A percentile compares a stretch with the other conserved stretches of the same genome.
These are phyloP conservation scores for Sylvia borin DNA, from an alignment of 2,797 vertebrate genomes.

Conservation along the genomic window DNA sequence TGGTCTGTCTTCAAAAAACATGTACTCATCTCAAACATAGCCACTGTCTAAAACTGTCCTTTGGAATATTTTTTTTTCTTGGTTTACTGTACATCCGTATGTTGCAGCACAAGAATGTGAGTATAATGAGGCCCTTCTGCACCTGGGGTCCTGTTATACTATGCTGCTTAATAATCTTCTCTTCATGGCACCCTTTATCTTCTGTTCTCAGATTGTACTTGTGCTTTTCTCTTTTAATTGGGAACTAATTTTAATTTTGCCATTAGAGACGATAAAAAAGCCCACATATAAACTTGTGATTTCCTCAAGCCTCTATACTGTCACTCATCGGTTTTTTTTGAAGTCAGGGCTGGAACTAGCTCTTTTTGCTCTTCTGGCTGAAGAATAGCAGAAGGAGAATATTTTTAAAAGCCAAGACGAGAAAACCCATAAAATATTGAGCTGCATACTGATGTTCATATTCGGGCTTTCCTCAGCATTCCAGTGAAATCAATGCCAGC, in stretches of 20 bases:
- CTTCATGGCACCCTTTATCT: constrained; percentile 71
- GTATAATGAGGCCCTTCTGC: constrained; percentile 71
- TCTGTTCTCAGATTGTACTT: constrained; percentile 66
- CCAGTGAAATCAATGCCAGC: constrained; percentile 24
- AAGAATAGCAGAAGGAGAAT: constrained; percentile 63
- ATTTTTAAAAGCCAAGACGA: constrained; percentile 71
- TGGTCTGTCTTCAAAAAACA: constrained; percentile 76
- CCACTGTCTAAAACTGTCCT: constrained; percentile 64
- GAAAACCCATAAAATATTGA: constrained; percentile 73
- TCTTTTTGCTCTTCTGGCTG: constrained; percentile 70
- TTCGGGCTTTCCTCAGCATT: constrained; percentile 3
- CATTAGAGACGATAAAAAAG: constrained; percentile 72
- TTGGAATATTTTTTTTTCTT: constrained; percentile 43
- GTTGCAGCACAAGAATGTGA: constrained; percentile 66
- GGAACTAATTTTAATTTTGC: constrained; percentile 78
- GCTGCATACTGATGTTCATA: constrained; percentile 70
- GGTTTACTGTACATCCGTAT: constrained; percentile 52
- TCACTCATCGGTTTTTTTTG: constrained; percentile 51
- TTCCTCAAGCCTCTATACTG: constrained; percentile 67
- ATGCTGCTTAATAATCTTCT: constrained; percentile 72
- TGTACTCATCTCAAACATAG: constrained; percentile 72
- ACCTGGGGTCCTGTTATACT: constrained; percentile 69
- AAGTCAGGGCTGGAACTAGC: constrained; percentile 36
- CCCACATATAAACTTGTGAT: constrained; percentile 57
- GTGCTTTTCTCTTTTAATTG: constrained; percentile 77